Percentiles rank a stretch among this genome's conserved stretches.
phyloP scores from a whole-genome alignment of 2,113 vertebrate species.

The Raja brachyura region DNA sequence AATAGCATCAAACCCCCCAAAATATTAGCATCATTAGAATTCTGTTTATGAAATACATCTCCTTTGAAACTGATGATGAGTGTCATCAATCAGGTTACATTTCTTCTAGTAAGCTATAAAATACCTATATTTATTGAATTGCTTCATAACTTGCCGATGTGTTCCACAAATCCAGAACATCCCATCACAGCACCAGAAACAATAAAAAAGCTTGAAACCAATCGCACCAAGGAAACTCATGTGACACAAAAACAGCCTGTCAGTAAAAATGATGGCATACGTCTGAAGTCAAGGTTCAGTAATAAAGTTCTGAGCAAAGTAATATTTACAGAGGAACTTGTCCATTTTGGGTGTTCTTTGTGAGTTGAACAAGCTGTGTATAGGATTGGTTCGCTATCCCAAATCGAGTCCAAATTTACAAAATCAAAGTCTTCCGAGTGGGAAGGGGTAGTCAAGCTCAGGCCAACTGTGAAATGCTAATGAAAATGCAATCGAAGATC shows the following conservation, averaged over 20 bases:
- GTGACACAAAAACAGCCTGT: no score
- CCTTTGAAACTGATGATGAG: no score
- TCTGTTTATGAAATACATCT: no score
- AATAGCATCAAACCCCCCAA: no score
- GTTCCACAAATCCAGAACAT: not conserved
- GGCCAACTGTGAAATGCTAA: not conserved
- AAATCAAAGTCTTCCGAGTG: not conserved
- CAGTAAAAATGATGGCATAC: no score
- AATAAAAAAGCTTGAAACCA: not conserved
- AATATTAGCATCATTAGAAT: no score
- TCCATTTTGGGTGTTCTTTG: not conserved
- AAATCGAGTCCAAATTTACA: not conserved
- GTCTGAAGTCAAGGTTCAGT: no score
- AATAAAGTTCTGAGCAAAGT: no score
- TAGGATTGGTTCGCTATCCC: not conserved
- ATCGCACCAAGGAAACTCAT: no score
- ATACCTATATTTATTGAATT: not conserved
- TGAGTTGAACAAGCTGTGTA: not conserved
- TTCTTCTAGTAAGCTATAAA: not conserved
- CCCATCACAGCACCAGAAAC: not conserved
- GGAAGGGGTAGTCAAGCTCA: not conserved
- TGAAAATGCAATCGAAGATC: not conserved
- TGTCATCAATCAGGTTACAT: no score
- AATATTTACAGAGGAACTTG: not conserved
- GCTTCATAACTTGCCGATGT: not conserved